These are phyloP conservation scores for Cephus cinctus DNA, from an alignment of 1,140 invertebrate genomes.

Conservation along the genomic window DNA sequence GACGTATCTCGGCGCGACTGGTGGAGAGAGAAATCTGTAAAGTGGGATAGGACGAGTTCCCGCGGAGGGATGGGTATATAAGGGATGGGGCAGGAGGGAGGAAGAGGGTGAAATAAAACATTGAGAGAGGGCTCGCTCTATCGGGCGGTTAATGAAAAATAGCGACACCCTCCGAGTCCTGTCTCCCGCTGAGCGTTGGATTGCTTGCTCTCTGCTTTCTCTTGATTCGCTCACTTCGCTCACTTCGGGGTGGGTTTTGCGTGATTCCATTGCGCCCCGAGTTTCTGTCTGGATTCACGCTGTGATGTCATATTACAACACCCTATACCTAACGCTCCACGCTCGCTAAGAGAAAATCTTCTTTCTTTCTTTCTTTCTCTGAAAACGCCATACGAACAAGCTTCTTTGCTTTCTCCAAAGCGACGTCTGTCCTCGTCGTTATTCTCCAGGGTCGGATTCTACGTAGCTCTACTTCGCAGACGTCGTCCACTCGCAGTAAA, in stretches of 20 bases:
- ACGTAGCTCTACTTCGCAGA: too few relatives aligned
- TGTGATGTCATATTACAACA: conserved; percentile 17
- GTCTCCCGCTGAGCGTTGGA: conserved; percentile 38
- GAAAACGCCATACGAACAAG: too few relatives aligned
- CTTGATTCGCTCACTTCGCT: conserved; percentile 32
- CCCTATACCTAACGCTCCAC: too few relatives aligned
- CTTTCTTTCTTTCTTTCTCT: too few relatives aligned
- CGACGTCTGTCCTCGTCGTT: too few relatives aligned
- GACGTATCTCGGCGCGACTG: too few relatives aligned
- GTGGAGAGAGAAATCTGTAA: neutral
- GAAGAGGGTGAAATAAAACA: conserved; percentile 36
- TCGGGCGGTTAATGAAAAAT: conserved; percentile 50
- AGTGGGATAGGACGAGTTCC: too few relatives aligned
- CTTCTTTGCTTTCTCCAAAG: too few relatives aligned
- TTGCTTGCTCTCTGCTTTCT: conserved; percentile 38
- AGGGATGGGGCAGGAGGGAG: neutral
- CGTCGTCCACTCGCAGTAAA: too few relatives aligned
- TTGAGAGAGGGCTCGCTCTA: conserved; percentile 28
- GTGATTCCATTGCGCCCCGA: conserved; percentile 36
- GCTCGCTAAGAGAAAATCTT: too few relatives aligned
- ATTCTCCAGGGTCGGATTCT: too few relatives aligned
- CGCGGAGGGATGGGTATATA: too few relatives aligned
- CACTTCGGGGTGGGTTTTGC: conserved; percentile 32
- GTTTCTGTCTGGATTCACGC: conserved; percentile 41
- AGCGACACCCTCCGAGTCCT: conserved; percentile 37